Percentiles rank a stretch among this genome's conserved stretches.
phyloP scores from a whole-genome alignment of 2,797 vertebrate genomes.

The Sylvia borin region DNA sequence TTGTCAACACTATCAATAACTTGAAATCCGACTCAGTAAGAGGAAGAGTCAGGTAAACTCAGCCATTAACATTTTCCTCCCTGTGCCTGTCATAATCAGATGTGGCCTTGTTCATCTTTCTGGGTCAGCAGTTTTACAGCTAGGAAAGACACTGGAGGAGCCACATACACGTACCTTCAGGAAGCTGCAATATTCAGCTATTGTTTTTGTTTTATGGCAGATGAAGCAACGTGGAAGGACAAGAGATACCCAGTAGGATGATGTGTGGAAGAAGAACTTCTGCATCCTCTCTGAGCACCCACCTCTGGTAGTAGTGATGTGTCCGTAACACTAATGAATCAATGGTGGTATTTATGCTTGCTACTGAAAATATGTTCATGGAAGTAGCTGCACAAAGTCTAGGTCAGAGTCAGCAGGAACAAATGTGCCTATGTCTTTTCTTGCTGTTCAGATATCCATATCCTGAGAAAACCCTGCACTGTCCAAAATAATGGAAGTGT shows the following conservation, averaged over 20 bases:
- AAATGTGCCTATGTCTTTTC: neutral
- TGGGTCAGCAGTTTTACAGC: neutral
- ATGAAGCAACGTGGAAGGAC: neutral
- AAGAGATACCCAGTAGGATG: neutral
- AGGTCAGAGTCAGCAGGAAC: neutral
- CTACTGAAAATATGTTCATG: neutral
- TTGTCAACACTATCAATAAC: neutral
- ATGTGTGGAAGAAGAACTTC: neutral
- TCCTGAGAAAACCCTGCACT: neutral
- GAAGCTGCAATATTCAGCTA: neutral
- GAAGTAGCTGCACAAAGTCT: neutral
- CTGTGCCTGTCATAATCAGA: neutral
- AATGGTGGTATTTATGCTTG: neutral
- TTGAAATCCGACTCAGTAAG: neutral
- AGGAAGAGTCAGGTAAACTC: neutral
- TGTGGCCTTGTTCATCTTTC: neutral
- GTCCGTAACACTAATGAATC: neutral
- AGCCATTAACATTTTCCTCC: neutral
- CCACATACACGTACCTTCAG: neutral
- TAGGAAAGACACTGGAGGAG: neutral
- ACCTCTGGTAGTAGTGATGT: neutral
- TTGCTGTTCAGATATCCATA: neutral
- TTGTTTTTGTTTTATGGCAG: neutral
- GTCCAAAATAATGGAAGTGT: neutral
- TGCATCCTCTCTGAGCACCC: neutral